Conservation (phyloP, 2,888 invertebrate genomes). For the Subacronicta megacephala region DNA sequence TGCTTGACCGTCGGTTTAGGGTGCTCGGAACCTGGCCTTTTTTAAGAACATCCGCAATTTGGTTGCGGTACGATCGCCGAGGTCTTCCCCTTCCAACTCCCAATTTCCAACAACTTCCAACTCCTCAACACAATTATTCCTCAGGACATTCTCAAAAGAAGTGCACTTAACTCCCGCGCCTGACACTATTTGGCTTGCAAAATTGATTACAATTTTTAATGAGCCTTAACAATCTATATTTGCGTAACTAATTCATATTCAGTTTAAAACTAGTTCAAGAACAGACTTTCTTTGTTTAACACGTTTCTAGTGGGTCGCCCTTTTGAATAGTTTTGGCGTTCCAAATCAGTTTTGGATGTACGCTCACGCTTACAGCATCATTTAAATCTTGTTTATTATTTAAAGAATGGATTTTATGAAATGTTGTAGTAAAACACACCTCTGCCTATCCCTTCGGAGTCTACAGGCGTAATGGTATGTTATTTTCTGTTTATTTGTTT, state of each 20-base stretch:
- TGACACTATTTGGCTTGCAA: slow-evolving; percentile 32
- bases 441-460: too few species aligned
- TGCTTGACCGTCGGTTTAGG: too few species aligned
- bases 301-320: slow-evolving; percentile 23
- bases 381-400: too few species aligned
- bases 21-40: too few species aligned
- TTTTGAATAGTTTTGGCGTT: slow-evolving; percentile 12
- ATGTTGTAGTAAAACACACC: too few species aligned
- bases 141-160: slow-evolving; percentile 32
- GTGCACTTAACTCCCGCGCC: slow-evolving; percentile 23
- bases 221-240: slow-evolving; percentile 53
- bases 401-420: too few species aligned
- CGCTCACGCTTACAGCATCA: background rate
- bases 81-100: too few species aligned
- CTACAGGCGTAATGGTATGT: too few species aligned
- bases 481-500: too few species aligned
- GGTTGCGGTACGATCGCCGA: too few species aligned
- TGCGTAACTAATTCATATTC: slow-evolving; percentile 62
- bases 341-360: background rate
- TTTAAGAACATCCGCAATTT: too few species aligned
- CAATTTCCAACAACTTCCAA: too few species aligned
- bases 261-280: slow-evolving; percentile 64
- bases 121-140: slow-evolving; percentile 23
- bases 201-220: slow-evolving; percentile 54
- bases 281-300: slow-evolving; percentile 66